Evolutionary conservation across 2,113 vertebrate genomes (phyloP), one percentile per base, ranked within the genome.

Genomic region (Triplophysa tibetana): DNA sequence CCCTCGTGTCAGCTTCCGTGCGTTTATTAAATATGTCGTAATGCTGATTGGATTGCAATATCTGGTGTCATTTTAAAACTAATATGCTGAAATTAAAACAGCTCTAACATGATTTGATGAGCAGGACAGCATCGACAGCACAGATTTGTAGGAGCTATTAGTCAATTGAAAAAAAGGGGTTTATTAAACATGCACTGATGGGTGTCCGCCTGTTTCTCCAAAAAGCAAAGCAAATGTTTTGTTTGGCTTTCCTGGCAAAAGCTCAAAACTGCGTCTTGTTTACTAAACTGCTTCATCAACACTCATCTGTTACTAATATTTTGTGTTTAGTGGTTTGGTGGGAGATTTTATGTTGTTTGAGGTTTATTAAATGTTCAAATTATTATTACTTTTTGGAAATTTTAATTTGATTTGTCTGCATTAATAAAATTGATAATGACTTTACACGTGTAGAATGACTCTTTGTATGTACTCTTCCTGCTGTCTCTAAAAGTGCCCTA

Each of bases 61-160:
- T 21, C 2, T 21, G 19, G n/a, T 7, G 9, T 16, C 19, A 58
- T 8, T n/a, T 56, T 54, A 10, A 33, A 54, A 29, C 52, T 16
- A 73, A 61, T 29, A 9, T 5, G 23, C 41, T 63, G 8, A 75
- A 41, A 9, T 21, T 21, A 61, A 60, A 73, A 43, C 23, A 26
- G 58, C 58, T 48, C 48, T 75, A 48, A 63, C 21, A 19, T 48
- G 38, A 75, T 75, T 63, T 75, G 72, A 75, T 75, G 72, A 63
- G 26, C 45, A 75, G 41, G 26, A 3, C 38, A 45, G 43, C 23
- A 75, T 61, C 9, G 33, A 38, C 33, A 8, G 33, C 33, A 10
- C 10, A 8, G 58, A 75, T 48, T 10, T 17, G 41, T 45, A 8
- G 58, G 14, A 16, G 58, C 72, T 75, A 45, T 75, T 63, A 75